Percentiles rank a stretch among this genome's conserved stretches.
Evolutionary conservation across 2,113 vertebrate genomes (phyloP).

Genomic region (Rhinichthys klamathensis): DNA sequence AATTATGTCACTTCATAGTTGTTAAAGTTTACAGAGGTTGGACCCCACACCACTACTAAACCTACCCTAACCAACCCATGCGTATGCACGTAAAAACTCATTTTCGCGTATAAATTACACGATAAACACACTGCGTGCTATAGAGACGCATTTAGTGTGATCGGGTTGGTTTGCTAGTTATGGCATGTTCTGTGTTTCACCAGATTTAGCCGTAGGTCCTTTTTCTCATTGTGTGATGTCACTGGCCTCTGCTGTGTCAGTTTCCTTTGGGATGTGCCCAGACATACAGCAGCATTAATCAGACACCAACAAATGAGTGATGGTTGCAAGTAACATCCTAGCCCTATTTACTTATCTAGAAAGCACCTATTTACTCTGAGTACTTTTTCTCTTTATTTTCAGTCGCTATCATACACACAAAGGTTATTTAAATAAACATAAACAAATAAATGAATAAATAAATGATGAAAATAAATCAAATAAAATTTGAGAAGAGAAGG

Average conservation of each 20-base stretch:
- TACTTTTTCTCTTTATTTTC: neutral
- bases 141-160: too few relatives aligned
- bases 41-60: too few relatives aligned
- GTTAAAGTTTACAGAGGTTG: neutral
- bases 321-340: constrained; percentile 43
- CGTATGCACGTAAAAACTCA: too few relatives aligned
- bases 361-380: constrained; percentile 27
- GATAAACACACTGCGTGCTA: too few relatives aligned
- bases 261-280: constrained; percentile 40
- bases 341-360: constrained; percentile 36
- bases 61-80: too few relatives aligned
- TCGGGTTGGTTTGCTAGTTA: too few relatives aligned
- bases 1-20: neutral
- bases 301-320: constrained; percentile 45
- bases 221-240: constrained; percentile 1
- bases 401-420: neutral
- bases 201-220: neutral
- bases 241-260: neutral
- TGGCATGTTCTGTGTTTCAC: neutral
- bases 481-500: too few relatives aligned
- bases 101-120: too few relatives aligned
- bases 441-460: too few relatives aligned
- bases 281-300: constrained; percentile 30
- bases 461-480: too few relatives aligned
- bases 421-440: neutral